Evolutionary conservation across 2,797 vertebrate genomes (phyloP).

Genomic region (Myoxocephalus aenaeus): DNA sequence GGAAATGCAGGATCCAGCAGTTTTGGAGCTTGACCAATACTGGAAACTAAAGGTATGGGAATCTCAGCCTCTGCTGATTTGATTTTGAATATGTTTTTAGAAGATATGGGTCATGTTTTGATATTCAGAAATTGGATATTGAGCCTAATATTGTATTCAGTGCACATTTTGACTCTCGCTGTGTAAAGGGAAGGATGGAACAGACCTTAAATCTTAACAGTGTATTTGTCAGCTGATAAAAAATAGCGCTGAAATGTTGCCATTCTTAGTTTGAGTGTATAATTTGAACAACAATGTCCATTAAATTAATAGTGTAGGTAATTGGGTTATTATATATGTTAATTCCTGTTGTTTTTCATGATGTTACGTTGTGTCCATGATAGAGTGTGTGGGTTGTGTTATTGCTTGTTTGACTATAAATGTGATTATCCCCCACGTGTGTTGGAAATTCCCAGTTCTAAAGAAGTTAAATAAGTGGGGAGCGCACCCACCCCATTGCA

Average conservation of each 20-base stretch:
- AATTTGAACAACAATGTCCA: slow-evolving; percentile 4
- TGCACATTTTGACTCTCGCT: slow-evolving; percentile 9
- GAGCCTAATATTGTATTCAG: slow-evolving; percentile 2
- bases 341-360: slow-evolving; percentile 11
- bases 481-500: not conserved
- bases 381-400: slow-evolving; percentile 25
- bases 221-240: not conserved
- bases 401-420: not conserved
- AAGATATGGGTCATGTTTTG: slow-evolving; percentile 17
- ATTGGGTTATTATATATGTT: not conserved
- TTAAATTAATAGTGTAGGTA: not conserved
- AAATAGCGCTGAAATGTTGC: not conserved
- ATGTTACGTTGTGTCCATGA: slow-evolving; percentile 3
- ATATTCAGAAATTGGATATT: slow-evolving; percentile 3
- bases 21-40: not conserved
- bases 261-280: not conserved
- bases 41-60: not conserved
- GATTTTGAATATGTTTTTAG: not conserved
- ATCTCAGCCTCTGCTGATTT: not conserved
- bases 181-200: not conserved
- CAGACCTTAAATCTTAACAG: not conserved
- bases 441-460: slow-evolving; percentile 21
- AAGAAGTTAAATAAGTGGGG: slow-evolving; percentile 21
- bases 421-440: not conserved
- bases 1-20: not conserved